Percentiles rank a stretch among this genome's conserved stretches.
phyloP scores from a whole-genome alignment of 2,113 vertebrate genomes.

The Sinocyclocheilus maitianheensis region DNA sequence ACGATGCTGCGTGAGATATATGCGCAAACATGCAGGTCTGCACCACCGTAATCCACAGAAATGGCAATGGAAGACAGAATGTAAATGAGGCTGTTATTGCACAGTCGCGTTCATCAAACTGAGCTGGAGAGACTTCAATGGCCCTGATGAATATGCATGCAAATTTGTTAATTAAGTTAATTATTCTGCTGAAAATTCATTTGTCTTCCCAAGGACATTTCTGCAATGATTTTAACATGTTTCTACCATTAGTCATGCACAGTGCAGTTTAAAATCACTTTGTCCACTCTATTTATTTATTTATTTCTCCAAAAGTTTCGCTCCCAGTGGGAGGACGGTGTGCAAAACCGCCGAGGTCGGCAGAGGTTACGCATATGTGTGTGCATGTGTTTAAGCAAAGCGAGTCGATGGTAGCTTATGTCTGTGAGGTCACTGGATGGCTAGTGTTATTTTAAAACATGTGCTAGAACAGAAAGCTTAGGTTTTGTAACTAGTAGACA shows the following conservation, averaged over 20 bases:
- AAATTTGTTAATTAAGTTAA: slow-evolving; percentile 99
- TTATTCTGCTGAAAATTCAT: slow-evolving; percentile 99
- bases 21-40: slow-evolving; percentile 59
- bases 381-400: slow-evolving; percentile 4
- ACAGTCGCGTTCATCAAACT: slow-evolving; percentile 99
- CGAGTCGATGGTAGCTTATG: not conserved
- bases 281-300: slow-evolving; percentile 81
- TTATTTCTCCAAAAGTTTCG: slow-evolving; percentile 78
- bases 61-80: slow-evolving; percentile 99
- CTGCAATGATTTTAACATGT: slow-evolving; percentile 99
- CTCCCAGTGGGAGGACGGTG: slow-evolving; percentile 49
- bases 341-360: not conserved
- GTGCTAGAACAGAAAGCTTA: not conserved
- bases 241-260: slow-evolving; percentile 99
- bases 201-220: slow-evolving; percentile 99
- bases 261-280: slow-evolving; percentile 93
- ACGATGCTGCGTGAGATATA: slow-evolving; percentile 62
- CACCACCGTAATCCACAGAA: slow-evolving; percentile 78
- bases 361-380: not conserved
- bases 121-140: slow-evolving; percentile 99
- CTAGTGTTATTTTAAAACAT: not conserved
- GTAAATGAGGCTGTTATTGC: slow-evolving; percentile 99
- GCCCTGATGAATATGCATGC: slow-evolving; percentile 99
- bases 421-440: not conserved
- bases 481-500: not conserved